Evolutionary conservation across 2,888 invertebrate species (phyloP).

Genomic region (Cyrtodaria siliqua): DNA sequence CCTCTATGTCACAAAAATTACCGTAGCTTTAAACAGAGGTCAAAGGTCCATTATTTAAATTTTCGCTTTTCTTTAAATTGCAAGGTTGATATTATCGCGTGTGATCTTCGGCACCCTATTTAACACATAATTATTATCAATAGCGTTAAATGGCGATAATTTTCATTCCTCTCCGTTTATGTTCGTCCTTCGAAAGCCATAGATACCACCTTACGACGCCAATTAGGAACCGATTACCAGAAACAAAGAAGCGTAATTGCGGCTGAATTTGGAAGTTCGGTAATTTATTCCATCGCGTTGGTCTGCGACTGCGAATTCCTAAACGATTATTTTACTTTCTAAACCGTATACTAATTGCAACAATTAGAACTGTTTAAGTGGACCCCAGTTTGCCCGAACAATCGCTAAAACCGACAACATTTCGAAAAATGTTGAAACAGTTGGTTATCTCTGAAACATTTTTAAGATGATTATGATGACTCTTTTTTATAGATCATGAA

Average conservation of each 20-base stretch:
- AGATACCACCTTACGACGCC: constrained; percentile 6
- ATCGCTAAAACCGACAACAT: neutral
- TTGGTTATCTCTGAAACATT: too few species aligned
- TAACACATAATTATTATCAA: constrained; percentile 44
- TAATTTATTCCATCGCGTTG: constrained; percentile 40
- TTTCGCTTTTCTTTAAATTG: constrained; percentile 30
- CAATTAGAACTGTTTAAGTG: neutral
- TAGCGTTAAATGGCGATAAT: constrained; percentile 30
- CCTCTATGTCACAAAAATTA: too few species aligned
- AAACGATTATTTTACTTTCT: constrained; percentile 33
- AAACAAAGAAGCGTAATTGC: constrained; percentile 36
- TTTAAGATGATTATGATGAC: too few species aligned
- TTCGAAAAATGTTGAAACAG: neutral
- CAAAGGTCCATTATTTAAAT: neutral
- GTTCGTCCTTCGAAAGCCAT: constrained; percentile 29
- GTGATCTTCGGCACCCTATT: constrained; percentile 8
- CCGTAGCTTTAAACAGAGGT: too few species aligned
- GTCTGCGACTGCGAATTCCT: constrained; percentile 19
- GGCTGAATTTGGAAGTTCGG: constrained; percentile 30
- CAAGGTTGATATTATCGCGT: constrained; percentile 14
- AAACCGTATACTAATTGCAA: constrained; percentile 3
- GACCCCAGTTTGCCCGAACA: constrained; percentile 11
- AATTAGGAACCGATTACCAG: constrained; percentile 26
- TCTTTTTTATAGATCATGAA: too few species aligned
- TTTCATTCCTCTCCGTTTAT: constrained; percentile 37